These are phyloP conservation scores for Drosophila lacteicornis DNA, from an alignment of 1,140 invertebrate genomes.

Conservation along the genomic window DNA sequence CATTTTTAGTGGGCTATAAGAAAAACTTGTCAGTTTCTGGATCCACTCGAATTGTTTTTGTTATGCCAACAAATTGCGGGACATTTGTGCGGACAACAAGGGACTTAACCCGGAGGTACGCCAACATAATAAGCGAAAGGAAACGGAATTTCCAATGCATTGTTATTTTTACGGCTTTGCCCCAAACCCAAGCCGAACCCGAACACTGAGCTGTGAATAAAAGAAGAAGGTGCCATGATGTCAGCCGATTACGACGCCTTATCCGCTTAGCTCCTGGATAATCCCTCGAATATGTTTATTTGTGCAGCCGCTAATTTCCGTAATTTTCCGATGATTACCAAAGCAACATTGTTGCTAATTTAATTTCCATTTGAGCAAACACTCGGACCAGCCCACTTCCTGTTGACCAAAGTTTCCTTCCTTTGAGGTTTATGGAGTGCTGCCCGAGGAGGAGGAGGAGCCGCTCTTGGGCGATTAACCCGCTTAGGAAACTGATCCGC, in stretches of 20 bases:
- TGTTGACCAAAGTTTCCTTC: constrained; percentile 11
- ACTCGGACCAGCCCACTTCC: constrained; percentile 18
- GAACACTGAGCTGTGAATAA: constrained; percentile 13
- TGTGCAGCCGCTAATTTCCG: constrained; percentile 18
- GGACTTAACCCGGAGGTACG: constrained; percentile 43
- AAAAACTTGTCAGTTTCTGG: constrained; percentile 54
- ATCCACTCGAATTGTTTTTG: constrained; percentile 54
- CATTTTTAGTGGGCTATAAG: constrained; percentile 69
- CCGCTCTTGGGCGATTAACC: constrained; percentile 50
- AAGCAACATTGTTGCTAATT: constrained; percentile 18
- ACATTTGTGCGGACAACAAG: constrained; percentile 55
- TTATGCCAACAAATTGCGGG: constrained; percentile 51
- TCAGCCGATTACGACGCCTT: constrained; percentile 12
- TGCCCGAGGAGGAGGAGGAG: neutral
- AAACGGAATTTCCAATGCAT: constrained; percentile 48
- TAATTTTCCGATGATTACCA: constrained; percentile 35
- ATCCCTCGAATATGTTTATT: constrained; percentile 13
- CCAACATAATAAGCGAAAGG: constrained; percentile 45
- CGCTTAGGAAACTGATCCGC: constrained; percentile 49
- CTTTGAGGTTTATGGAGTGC: constrained; percentile 24
- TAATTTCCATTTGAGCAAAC: constrained; percentile 27
- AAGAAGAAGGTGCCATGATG: constrained; percentile 28
- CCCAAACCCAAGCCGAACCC: neutral
- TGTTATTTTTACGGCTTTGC: constrained; percentile 33
- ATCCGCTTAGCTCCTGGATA: neutral